These are phyloP conservation scores for Manacus vitellinus DNA, from an alignment of 2,113 vertebrate species.

Conservation along the genomic window DNA sequence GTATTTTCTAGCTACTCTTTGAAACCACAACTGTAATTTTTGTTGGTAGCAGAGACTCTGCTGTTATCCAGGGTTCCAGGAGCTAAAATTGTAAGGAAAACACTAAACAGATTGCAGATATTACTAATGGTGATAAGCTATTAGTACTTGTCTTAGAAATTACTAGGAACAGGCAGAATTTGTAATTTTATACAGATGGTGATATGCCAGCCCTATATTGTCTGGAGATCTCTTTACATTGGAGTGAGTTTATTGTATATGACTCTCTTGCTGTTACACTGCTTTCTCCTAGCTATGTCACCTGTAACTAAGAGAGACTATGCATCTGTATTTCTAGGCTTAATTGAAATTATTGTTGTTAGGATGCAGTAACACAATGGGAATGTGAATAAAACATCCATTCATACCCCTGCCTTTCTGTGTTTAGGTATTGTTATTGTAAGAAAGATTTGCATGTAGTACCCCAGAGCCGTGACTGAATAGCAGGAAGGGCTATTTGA, in stretches of 20 bases:
- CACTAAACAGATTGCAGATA: neutral
- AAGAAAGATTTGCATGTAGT: neutral
- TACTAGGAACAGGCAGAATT: neutral
- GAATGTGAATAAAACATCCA: neutral
- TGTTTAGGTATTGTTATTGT: neutral
- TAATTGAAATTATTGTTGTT: neutral
- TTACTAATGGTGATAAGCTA: neutral
- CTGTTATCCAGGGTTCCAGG: neutral
- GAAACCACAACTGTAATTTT: neutral
- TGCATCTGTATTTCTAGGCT: neutral
- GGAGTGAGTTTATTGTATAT: neutral
- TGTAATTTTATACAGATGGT: neutral
- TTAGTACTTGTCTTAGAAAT: neutral
- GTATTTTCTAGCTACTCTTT: neutral
- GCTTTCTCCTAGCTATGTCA: neutral
- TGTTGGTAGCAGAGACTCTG: neutral
- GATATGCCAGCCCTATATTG: neutral
- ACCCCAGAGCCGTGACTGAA: neutral
- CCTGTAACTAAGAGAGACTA: neutral
- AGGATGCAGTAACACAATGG: neutral
- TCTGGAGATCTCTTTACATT: neutral
- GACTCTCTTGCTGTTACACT: neutral
- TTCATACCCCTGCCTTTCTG: neutral
- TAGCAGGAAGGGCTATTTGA: neutral
- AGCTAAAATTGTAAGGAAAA: neutral